A percentile compares a stretch with the other conserved stretches of the same genome.
Evolutionary conservation across 2,113 vertebrate species (phyloP).

Genomic region (Oenanthe melanoleuca): DNA sequence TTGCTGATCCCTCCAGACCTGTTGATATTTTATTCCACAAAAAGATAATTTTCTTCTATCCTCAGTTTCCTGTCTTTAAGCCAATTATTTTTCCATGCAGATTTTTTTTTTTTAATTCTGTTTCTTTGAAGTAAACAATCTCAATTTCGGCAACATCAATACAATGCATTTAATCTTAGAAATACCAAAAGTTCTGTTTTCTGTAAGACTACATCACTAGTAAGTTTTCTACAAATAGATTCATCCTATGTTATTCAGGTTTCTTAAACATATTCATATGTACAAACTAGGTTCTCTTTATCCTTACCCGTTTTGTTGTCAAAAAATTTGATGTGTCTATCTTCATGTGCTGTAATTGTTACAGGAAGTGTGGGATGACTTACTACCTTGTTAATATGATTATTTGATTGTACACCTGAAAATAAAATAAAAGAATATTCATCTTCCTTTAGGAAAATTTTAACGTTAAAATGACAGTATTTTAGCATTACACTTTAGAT

Average conservation of each 20-base stretch:
- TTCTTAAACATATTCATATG: background rate
- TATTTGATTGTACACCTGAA: conserved; percentile 83
- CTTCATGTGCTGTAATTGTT: conserved; percentile 97
- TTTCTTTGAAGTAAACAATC: background rate
- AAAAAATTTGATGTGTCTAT: conserved; percentile 98
- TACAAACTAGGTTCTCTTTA: background rate
- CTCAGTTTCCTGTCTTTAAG: background rate
- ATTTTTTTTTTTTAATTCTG: background rate
- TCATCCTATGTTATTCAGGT: background rate
- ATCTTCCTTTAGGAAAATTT: background rate
- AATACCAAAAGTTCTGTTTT: background rate
- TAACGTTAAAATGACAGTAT: background rate
- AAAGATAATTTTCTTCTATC: background rate
- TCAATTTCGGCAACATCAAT: background rate
- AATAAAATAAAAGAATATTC: background rate
- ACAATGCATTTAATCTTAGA: background rate
- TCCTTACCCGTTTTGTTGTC: conserved; percentile 96
- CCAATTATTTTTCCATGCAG: background rate
- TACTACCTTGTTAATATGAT: conserved; percentile 96
- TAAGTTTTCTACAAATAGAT: background rate
- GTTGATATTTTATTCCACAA: background rate
- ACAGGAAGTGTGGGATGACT: conserved; percentile 97
- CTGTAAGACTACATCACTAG: background rate
- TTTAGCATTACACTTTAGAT: background rate
- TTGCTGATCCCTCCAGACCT: background rate